Conservation (phyloP, 2,888 invertebrate species). For the Ryuthela nishihirai region DNA sequence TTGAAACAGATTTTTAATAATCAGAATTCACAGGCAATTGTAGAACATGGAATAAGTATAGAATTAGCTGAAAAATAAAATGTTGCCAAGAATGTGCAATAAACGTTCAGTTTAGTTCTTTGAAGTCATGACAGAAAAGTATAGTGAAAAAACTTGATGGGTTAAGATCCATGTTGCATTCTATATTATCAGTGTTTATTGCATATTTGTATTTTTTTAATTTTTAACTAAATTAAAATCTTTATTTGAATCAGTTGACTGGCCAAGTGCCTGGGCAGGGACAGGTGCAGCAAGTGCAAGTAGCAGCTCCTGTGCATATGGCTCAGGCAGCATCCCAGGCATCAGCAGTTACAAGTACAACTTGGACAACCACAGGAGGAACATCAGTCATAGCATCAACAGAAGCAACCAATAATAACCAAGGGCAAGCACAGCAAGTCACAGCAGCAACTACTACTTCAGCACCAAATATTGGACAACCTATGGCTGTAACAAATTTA, state of each 20-base stretch:
- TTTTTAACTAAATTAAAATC: not conserved
- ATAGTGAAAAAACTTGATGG: no score
- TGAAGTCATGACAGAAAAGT: no score
- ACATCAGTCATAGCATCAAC: constrained; percentile 26
- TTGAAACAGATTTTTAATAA: no score
- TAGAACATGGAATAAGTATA: no score
- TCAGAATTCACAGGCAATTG: no score
- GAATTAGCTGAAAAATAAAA: no score
- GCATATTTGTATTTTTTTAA: not conserved
- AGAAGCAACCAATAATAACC: constrained; percentile 19
- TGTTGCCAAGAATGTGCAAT: no score
- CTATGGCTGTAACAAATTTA: constrained; percentile 39
- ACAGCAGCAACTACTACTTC: constrained; percentile 6
- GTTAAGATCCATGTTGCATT: no score
- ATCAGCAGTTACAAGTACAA: constrained; percentile 16
- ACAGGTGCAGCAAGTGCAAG: constrained; percentile 84
- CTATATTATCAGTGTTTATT: no score
- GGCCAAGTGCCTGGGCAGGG: constrained; percentile 59
- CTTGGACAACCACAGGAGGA: constrained; percentile 33
- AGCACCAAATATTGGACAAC: constrained; percentile 7
- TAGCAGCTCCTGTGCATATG: constrained; percentile 49
- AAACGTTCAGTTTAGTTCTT: no score
- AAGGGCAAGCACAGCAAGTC: constrained; percentile 18
- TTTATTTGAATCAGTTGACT: constrained; percentile 6
- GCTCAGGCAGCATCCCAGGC: constrained; percentile 35